These are phyloP conservation scores for Aphis craccivora DNA, from an alignment of 1,140 invertebrate species.

Conservation along the genomic window DNA sequence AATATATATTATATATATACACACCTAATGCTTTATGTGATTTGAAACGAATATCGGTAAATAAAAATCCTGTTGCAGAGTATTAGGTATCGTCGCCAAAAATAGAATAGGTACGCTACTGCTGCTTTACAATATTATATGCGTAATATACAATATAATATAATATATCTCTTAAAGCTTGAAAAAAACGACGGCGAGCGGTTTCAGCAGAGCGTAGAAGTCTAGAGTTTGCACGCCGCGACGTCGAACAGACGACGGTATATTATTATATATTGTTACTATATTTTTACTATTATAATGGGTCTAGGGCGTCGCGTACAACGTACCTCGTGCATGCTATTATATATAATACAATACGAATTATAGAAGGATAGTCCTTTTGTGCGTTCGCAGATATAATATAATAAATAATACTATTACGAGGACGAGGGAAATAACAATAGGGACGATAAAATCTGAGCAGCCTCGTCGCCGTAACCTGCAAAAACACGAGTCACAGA, in stretches of 20 bases:
- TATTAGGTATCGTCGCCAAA: background rate
- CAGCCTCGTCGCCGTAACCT: background rate
- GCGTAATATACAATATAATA: background rate
- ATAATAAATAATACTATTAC: background rate
- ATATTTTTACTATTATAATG: constrained; percentile 20
- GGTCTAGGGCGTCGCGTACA: background rate
- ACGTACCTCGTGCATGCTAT: background rate
- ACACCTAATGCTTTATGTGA: background rate
- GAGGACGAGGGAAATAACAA: background rate
- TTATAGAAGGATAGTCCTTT: constrained; percentile 1
- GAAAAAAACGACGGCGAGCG: background rate
- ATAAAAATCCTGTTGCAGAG: background rate
- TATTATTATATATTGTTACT: background rate
- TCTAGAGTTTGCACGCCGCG: background rate
- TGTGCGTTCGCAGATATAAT: background rate
- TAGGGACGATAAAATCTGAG: constrained; percentile 14
- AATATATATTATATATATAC: too few species aligned
- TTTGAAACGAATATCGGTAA: background rate
- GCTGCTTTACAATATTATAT: background rate
- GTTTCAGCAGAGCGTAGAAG: background rate
- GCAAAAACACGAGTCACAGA: background rate
- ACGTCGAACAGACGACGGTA: background rate
- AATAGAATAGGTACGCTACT: background rate
- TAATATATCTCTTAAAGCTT: background rate
- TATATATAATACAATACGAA: background rate